Evolutionary conservation across 2,797 vertebrate genomes (phyloP).

Genomic region (Chelmon rostratus): DNA sequence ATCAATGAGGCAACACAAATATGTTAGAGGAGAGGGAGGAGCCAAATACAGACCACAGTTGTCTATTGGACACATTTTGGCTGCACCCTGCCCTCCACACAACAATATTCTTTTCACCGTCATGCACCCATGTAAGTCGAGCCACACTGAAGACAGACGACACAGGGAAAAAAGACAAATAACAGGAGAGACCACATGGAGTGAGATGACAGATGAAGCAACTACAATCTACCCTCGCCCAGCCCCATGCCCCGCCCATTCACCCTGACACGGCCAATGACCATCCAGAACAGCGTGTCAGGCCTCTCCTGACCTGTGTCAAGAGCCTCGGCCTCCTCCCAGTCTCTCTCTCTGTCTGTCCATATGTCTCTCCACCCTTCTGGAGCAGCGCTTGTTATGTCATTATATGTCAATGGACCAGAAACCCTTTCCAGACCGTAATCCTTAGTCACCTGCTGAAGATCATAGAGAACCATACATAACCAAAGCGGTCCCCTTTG

Average conservation of each 20-base stretch:
- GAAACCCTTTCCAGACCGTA: conserved; percentile 80
- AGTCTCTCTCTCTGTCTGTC: conserved; percentile 81
- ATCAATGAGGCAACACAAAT: conserved; percentile 30
- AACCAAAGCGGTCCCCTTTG: conserved; percentile 52
- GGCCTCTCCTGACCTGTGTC: conserved; percentile 84
- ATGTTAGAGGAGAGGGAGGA: conserved; percentile 54
- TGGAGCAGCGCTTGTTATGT: conserved; percentile 78
- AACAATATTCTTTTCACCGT: conserved; percentile 1
- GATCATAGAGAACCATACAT: conserved; percentile 76
- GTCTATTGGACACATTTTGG: conserved; percentile 34
- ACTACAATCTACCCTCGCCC: conserved; percentile 62
- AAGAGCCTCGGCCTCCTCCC: conserved; percentile 82
- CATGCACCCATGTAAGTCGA: conserved; percentile 66
- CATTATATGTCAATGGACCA: conserved; percentile 86
- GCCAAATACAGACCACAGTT: conserved; percentile 42
- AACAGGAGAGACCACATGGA: conserved; percentile 67
- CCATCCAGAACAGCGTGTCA: conserved; percentile 62
- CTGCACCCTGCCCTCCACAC: conserved; percentile 43
- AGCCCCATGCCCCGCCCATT: conserved; percentile 69
- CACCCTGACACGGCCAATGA: conserved; percentile 68
- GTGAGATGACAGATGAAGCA: conserved; percentile 77
- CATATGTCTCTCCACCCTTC: conserved; percentile 80
- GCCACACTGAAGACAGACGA: conserved; percentile 48
- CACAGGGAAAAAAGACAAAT: conserved; percentile 31
- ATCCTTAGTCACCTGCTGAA: conserved; percentile 81